Conservation (phyloP, 1,140 invertebrate genomes). For the Drosophila triauraria region DNA sequence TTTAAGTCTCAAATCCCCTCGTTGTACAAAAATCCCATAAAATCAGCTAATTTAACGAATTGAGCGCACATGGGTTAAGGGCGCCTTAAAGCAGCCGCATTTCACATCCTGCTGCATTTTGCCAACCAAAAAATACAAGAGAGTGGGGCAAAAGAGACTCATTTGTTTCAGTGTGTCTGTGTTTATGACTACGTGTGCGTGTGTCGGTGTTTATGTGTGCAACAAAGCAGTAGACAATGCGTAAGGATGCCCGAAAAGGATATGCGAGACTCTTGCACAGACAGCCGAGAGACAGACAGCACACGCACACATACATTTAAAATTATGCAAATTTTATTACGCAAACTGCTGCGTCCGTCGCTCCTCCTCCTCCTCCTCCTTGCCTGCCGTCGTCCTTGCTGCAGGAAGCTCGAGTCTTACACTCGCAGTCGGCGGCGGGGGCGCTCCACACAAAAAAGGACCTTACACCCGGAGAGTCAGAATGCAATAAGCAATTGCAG, state of each 20-base stretch:
- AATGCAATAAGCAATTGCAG: constrained; percentile 50
- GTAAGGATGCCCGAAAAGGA: constrained; percentile 77
- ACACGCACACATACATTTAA: constrained; percentile 67
- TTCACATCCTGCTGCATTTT: constrained; percentile 39
- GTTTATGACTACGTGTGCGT: constrained; percentile 9
- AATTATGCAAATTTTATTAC: constrained; percentile 85
- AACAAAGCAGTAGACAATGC: constrained; percentile 79
- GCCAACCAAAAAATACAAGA: background rate
- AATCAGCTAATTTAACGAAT: constrained; percentile 28
- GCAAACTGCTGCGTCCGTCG: constrained; percentile 79
- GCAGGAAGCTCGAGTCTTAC: constrained; percentile 71
- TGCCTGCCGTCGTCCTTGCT: constrained; percentile 37
- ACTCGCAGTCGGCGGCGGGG: constrained; percentile 52
- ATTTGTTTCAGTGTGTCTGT: constrained; percentile 54
- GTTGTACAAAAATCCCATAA: constrained; percentile 12
- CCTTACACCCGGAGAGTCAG: constrained; percentile 56
- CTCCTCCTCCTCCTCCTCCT: background rate
- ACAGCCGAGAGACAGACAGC: constrained; percentile 71
- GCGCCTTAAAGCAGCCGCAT: constrained; percentile 47
- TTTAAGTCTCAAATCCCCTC: constrained; percentile 9
- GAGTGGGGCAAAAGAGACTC: constrained; percentile 34
- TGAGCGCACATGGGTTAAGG: constrained; percentile 44
- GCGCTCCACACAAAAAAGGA: constrained; percentile 52
- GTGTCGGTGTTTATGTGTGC: constrained; percentile 46
- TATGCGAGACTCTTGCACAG: constrained; percentile 69